Conservation (phyloP, 2,113 vertebrate species). For the Pluvianellus socialis region DNA sequence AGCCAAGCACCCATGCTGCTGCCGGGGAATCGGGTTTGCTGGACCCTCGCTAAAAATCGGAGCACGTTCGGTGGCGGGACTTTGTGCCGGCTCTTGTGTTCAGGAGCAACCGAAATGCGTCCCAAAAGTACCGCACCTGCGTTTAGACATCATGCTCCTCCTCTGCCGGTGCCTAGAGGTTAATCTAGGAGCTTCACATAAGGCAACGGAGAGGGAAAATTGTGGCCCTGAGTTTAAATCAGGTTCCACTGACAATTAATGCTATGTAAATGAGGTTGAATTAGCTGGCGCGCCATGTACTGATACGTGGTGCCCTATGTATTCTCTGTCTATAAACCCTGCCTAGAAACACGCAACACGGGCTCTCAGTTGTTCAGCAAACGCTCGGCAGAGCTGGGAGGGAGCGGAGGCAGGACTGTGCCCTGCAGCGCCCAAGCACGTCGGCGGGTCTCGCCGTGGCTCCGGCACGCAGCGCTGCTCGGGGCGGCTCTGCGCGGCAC, state of each 20-base stretch:
- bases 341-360: neutral
- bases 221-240: neutral
- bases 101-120: neutral
- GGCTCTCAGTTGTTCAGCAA: neutral
- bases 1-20: neutral
- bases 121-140: fast-evolving
- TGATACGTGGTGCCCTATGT: slow-evolving; percentile 22
- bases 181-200: no score
- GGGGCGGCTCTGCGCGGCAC: no score
- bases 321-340: neutral
- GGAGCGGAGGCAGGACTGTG: no score
- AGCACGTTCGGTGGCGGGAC: fast-evolving
- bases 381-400: no score
- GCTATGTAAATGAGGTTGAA: slow-evolving; percentile 74
- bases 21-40: fast-evolving
- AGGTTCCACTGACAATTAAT: slow-evolving; percentile 11
- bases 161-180: neutral
- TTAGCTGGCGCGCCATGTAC: neutral
- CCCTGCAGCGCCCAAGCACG: no score
- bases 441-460: no score
- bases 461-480: no score
- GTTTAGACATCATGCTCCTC: neutral
- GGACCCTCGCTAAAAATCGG: neutral
- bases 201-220: neutral
- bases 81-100: neutral